phyloP scores from a whole-genome alignment of 2,113 vertebrate species.

The Gopherus evgoodei region DNA sequence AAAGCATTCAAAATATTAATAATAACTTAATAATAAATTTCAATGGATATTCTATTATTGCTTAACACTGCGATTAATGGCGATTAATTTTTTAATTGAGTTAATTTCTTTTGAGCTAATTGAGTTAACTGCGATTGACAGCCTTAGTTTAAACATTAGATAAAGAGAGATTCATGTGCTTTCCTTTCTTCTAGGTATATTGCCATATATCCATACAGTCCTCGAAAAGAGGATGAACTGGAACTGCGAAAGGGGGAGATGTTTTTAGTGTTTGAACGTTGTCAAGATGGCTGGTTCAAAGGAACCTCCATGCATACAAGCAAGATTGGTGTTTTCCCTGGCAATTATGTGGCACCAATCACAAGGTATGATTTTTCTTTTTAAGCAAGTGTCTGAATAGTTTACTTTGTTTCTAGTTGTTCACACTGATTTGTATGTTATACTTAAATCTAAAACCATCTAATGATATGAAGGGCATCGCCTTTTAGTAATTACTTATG shows the following conservation, averaged over 20 bases:
- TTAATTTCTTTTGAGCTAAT: too few species aligned
- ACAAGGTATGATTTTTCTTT: constrained; percentile 83
- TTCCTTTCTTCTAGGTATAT: constrained; percentile 81
- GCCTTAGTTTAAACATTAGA: not conserved
- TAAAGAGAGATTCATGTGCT: not conserved
- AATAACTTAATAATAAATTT: too few species aligned
- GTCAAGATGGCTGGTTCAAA: constrained; percentile 99
- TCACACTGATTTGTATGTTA: constrained; percentile 25
- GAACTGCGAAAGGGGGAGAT: constrained; percentile 97
- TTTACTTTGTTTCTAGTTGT: constrained; percentile 43
- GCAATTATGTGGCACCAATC: constrained; percentile 98
- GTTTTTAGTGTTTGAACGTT: constrained; percentile 97
- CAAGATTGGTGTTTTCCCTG: constrained; percentile 97
- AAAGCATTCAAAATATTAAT: too few species aligned
- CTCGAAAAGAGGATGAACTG: constrained; percentile 96
- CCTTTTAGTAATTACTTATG: constrained; percentile 30
- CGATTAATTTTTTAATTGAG: too few species aligned
- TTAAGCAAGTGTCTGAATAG: constrained; percentile 46
- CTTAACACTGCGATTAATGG: too few species aligned
- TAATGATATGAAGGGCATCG: constrained; percentile 46
- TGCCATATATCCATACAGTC: constrained; percentile 94
- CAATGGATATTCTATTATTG: too few species aligned
- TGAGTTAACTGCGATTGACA: too few species aligned
- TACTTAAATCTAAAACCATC: constrained; percentile 9
- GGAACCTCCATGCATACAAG: constrained; percentile 98